Evolutionary conservation across 2,888 invertebrate genomes (phyloP).

Genomic region (Chrysodeixis includens): DNA sequence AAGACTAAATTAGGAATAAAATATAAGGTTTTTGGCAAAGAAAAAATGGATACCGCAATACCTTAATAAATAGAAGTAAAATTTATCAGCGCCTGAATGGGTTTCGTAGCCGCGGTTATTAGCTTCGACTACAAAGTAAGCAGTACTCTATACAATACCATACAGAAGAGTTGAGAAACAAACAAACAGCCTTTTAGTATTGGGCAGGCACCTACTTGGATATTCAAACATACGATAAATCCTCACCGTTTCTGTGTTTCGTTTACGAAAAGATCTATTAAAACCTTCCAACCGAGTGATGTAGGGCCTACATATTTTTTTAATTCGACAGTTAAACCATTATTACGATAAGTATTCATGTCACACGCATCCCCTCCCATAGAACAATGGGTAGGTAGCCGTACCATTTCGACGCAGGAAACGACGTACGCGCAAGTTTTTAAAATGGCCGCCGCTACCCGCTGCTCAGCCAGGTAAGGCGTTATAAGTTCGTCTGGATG

Average conservation of each 20-base stretch:
- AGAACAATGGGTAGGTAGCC: slow-evolving; percentile 86
- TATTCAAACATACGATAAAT: slow-evolving; percentile 40
- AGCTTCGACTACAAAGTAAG: neutral
- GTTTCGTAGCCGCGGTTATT: neutral
- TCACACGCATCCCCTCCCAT: slow-evolving; percentile 83
- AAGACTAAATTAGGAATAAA: too few relatives aligned
- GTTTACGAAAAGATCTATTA: slow-evolving; percentile 58
- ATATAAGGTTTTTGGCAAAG: too few relatives aligned
- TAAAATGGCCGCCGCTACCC: slow-evolving; percentile 80
- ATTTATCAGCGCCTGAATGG: neutral
- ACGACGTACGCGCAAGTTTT: slow-evolving; percentile 81
- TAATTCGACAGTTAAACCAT: slow-evolving; percentile 75
- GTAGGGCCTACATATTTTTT: slow-evolving; percentile 70
- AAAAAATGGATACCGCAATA: too few relatives aligned
- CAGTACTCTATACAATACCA: neutral
- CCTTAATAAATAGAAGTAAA: too few relatives aligned
- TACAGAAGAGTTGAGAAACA: neutral
- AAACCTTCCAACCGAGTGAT: slow-evolving; percentile 44
- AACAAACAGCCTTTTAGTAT: neutral
- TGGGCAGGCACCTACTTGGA: slow-evolving; percentile 10
- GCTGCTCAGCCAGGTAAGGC: slow-evolving; percentile 73
- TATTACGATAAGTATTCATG: slow-evolving; percentile 74
- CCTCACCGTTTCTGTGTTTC: slow-evolving; percentile 43
- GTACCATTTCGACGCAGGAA: slow-evolving; percentile 87
- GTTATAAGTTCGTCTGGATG: slow-evolving; percentile 82